A percentile compares a stretch with the other conserved stretches of the same genome.
Evolutionary conservation across 2,113 vertebrate species (phyloP).

Genomic region (Brienomyrus longianalis): DNA sequence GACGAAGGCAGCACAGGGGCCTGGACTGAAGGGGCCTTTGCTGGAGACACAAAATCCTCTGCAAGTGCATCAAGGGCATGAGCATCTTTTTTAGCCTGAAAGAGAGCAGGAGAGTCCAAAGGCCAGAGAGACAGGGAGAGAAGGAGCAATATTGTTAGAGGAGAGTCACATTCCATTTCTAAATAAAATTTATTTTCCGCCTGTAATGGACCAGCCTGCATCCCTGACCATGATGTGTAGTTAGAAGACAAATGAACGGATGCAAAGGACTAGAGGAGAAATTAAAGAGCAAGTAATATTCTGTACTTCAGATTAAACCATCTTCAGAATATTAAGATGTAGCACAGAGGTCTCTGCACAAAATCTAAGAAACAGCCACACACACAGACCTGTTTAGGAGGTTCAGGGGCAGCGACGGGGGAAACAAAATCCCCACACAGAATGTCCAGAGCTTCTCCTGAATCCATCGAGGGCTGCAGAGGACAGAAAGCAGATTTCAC

Average conservation of each 20-base stretch:
- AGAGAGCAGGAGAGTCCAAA: not conserved
- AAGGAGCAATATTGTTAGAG: not conserved
- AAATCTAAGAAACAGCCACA: not conserved
- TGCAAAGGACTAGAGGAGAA: not conserved
- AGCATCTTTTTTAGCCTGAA: conserved; percentile 24
- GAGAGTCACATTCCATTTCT: not conserved
- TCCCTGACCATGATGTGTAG: not conserved
- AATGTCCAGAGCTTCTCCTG: conserved; percentile 52
- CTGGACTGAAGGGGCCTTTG: conserved; percentile 16
- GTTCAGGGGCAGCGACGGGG: conserved; percentile 32
- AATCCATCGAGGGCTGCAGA: conserved; percentile 42
- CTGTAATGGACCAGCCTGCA: not conserved
- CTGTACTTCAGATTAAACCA: not conserved
- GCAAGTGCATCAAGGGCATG: conserved; percentile 28
- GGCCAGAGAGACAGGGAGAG: not conserved
- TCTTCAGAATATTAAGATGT: not conserved
- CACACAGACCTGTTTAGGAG: not conserved
- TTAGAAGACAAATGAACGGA: not conserved
- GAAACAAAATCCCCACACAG: conserved; percentile 50
- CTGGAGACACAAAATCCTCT: conserved; percentile 30
- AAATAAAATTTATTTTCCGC: not conserved
- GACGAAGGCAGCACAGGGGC: conserved; percentile 17
- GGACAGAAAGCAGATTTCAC: not conserved
- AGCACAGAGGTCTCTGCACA: not conserved
- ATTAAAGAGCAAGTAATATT: not conserved